A percentile compares a stretch with the other conserved stretches of the same genome.
Conservation (phyloP, 2,113 vertebrate genomes). For the Chiloscyllium plagiosum region DNA sequence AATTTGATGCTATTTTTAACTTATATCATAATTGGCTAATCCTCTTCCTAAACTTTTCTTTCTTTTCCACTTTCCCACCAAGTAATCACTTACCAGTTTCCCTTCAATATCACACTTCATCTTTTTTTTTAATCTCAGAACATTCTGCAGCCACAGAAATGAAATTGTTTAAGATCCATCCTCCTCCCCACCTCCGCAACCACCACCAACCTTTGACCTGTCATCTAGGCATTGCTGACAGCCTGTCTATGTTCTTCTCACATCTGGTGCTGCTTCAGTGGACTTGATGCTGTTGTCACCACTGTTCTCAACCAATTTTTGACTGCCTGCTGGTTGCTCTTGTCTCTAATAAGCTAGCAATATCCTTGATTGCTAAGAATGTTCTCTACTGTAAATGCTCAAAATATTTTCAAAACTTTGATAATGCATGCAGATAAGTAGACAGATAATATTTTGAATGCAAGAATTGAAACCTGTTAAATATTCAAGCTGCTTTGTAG, state of each 20-base stretch:
- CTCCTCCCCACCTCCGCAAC: too few relatives aligned
- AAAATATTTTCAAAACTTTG: neutral
- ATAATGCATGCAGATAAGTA: neutral
- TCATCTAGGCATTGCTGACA: too few relatives aligned
- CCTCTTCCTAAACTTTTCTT: too few relatives aligned
- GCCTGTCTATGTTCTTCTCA: neutral
- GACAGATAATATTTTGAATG: neutral
- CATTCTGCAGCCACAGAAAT: too few relatives aligned
- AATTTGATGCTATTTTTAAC: too few relatives aligned
- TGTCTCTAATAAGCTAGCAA: neutral
- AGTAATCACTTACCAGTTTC: too few relatives aligned
- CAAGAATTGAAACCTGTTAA: neutral
- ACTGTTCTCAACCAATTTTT: constrained; percentile 11
- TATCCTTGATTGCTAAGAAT: neutral
- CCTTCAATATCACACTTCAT: too few relatives aligned
- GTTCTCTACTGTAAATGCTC: neutral
- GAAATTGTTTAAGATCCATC: too few relatives aligned
- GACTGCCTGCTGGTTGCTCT: neutral
- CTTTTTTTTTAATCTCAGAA: too few relatives aligned
- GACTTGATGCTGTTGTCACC: neutral
- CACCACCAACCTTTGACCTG: too few relatives aligned
- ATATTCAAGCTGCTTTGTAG: neutral
- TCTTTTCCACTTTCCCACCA: too few relatives aligned
- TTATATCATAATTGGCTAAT: too few relatives aligned
- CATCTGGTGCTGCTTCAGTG: neutral